Percentiles rank a stretch among this genome's conserved stretches.
phyloP scores from a whole-genome alignment of 1,140 invertebrate species.

The Lamellibrachia luymesi region DNA sequence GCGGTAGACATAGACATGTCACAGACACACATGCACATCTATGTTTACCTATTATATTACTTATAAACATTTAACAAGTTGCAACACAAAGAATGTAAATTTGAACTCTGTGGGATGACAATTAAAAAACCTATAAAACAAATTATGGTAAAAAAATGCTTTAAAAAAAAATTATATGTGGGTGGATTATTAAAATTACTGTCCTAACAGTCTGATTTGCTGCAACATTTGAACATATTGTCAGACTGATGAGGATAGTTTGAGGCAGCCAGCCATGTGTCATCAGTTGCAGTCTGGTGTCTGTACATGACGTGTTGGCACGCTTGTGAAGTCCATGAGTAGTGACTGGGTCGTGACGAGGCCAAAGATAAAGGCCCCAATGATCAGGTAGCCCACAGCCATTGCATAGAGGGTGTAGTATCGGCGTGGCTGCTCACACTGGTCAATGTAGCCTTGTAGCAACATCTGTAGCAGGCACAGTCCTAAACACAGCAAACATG shows the following conservation, averaged over 20 bases:
- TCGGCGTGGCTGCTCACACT: conserved; percentile 27
- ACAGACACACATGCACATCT: background rate
- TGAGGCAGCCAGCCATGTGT: background rate
- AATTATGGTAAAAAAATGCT: background rate
- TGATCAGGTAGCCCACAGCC: conserved; percentile 59
- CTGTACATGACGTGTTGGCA: background rate
- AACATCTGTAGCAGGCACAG: conserved; percentile 63
- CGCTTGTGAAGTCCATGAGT: background rate
- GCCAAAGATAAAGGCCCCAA: conserved; percentile 66
- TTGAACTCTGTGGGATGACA: background rate
- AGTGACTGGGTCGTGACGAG: conserved; percentile 60
- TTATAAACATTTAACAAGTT: background rate
- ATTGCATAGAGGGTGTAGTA: conserved; percentile 31
- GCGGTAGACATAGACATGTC: background rate
- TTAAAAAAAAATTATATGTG: background rate
- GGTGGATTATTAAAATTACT: background rate
- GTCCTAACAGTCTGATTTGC: background rate
- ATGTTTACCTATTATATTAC: background rate
- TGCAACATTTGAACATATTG: background rate
- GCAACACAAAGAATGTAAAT: background rate
- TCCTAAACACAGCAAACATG: conserved; percentile 48
- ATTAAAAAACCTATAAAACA: background rate
- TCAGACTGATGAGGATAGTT: background rate
- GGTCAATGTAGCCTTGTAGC: conserved; percentile 44
- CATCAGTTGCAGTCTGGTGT: background rate